phyloP scores from a whole-genome alignment of 2,888 invertebrate genomes.

The Folsomia candida region DNA sequence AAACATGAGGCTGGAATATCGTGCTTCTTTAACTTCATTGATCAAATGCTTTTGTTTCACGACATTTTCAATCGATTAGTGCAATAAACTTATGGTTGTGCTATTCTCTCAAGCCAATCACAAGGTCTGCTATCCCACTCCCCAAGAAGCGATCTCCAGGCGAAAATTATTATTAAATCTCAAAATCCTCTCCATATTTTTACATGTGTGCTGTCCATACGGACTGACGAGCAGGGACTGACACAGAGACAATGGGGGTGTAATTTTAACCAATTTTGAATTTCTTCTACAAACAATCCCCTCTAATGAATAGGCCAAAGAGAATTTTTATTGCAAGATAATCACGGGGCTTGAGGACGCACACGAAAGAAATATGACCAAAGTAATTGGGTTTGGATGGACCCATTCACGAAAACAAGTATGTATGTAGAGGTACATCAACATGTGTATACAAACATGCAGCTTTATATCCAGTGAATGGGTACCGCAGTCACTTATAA shows the following conservation, averaged over 20 bases:
- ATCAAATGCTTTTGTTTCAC: not conserved
- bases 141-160: too few species aligned
- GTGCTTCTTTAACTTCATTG: not conserved
- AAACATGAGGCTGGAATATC: not conserved
- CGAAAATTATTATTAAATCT: too few species aligned
- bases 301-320: conserved; percentile 6
- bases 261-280: not conserved
- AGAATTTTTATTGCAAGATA: not conserved
- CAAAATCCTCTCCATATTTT: too few species aligned
- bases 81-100: too few species aligned
- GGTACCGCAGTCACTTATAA: not conserved
- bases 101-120: not conserved
- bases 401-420: not conserved
- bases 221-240: not conserved
- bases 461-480: too few species aligned
- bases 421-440: too few species aligned
- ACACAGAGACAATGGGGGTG: not conserved
- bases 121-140: not conserved
- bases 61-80: too few species aligned
- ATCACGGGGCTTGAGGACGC: not conserved
- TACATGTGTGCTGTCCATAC: too few species aligned
- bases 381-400: not conserved
- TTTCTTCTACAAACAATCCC: not conserved
- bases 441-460: too few species aligned
- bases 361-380: not conserved